Percentiles rank a stretch among this genome's conserved stretches.
Conservation (phyloP, 2,888 invertebrate species). For the Stenotaenia linearis region DNA sequence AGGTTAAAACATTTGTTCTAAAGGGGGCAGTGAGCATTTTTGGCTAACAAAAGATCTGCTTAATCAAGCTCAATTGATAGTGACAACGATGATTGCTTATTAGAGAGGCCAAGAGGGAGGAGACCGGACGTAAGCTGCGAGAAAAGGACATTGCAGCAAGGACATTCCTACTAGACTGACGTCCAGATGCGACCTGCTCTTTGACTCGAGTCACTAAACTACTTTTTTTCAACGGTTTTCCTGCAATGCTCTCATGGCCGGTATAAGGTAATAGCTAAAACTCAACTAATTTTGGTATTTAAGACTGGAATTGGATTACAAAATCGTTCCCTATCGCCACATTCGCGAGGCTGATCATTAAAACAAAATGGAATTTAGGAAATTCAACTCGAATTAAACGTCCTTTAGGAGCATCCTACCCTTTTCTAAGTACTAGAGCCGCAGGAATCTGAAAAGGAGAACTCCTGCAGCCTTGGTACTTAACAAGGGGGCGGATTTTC, state of each 20-base stretch:
- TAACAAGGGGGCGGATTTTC: constrained; percentile 61
- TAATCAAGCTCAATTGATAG: constrained; percentile 20
- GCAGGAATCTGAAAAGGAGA: constrained; percentile 65
- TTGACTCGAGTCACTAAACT: not conserved
- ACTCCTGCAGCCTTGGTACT: constrained; percentile 90
- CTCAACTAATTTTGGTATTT: too few relatives aligned
- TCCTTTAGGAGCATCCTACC: constrained; percentile 50
- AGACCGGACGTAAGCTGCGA: constrained; percentile 10
- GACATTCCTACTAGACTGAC: constrained; percentile 15
- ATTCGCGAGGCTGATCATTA: too few relatives aligned
- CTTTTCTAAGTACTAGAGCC: constrained; percentile 91
- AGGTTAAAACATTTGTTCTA: not conserved
- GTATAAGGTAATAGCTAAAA: not conserved
- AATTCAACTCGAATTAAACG: not conserved
- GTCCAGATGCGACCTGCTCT: not conserved
- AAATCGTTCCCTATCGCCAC: too few relatives aligned
- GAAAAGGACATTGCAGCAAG: constrained; percentile 24
- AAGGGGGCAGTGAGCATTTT: constrained; percentile 1
- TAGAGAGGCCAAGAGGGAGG: constrained; percentile 7
- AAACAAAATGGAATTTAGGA: too few relatives aligned
- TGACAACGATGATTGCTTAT: constrained; percentile 24
- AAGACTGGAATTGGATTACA: too few relatives aligned
- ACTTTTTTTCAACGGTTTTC: not conserved
- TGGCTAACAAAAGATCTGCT: constrained; percentile 15
- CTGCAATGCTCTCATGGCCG: not conserved